Base-by-base conservation (phyloP, 2,888 invertebrate species). In the Lathronympha strigana region DNA sequence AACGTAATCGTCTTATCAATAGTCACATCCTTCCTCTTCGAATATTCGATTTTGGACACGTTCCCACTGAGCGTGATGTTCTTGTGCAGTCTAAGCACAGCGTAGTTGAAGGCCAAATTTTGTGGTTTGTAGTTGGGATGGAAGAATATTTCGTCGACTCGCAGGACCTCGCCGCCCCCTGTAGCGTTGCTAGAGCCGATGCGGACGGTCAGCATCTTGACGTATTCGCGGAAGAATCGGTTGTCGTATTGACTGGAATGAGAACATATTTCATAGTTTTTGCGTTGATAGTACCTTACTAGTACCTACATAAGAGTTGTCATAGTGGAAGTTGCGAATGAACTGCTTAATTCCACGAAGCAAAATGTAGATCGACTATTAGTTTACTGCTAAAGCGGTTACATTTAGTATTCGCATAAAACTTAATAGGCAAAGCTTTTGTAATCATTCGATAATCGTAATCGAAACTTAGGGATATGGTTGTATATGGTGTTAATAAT, bases 51-150 rank as follows among this genome's bases (percentile, higher is more conserved):
- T 53, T 71, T 73, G 0, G 78, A 75, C 0, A 81, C 73, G 0
- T 63, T 68, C 43, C 0, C 75, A 78, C 0, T 81, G 77, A 53
- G 36, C 0, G 79, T 80, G 64, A 90, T 71, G 69, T 88, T 90
- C 74, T 82, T 87, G 58, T 86, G 80, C 0, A 89, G 73, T 60
- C 78, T 82, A 11, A 91, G 60, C 0, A 89, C 78, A 0, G 90
- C 91, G 43, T 84, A 81, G 76, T 92, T 90, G 75, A 88, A 90
- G 55, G 87, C 86, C 62, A 92, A 67, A 0, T 82, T 88, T 9
- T 80, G 75, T 0, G 91, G 89, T 69, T 89, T 89, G 75, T 92
- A 92, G 79, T 91, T 91, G 1, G 91, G 91, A 21, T 92, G 91
- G 81, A 91, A 92, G 78, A 81, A 83, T 68, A 91, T 87, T 67